Base-by-base conservation (phyloP, 92 coral and sea anemone genomes). In the Montipora capitata region DNA sequence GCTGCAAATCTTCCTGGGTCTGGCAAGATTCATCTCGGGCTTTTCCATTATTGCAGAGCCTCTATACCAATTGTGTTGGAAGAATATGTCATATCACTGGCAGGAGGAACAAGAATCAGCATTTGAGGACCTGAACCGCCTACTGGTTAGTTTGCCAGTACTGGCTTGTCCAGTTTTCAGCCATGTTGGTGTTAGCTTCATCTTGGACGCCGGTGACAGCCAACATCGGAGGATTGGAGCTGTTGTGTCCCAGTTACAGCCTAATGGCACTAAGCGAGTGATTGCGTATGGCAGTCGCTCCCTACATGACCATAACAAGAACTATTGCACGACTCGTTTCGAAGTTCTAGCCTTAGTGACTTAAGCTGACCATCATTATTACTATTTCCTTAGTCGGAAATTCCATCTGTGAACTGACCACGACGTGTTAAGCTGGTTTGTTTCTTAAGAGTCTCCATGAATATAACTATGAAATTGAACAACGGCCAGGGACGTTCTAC, bases 81-180 rank as follows among this genome's bases (percentile, higher is more conserved):
- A 91, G 67, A 42, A 45, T 63, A 72, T 48, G n/a, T 84, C 87
- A 10, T 91, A 85, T 44, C 1, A 11, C 10, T 86, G 91, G 91
- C 63, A 74, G 6, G 20, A 71, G 54, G 78, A 76, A 64, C 88
- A 91, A 77, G 65, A 56, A 42, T 20, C 69, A 7, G 83, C 84
- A 40, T 85, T 91, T 38, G 61, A 68, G 45, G 86, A 81, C 18
- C 85, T 81, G 62, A 81, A 86, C 40, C 12, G 42, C 3, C 67
- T 63, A 10, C 45, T 81, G 65, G 85, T 76, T 42, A 87, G 74
- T 20, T 88, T 89, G 9, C 94, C 91, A 43, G 89, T 85, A 27
- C 88, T 89, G 45, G 91, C 96, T 8, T 89, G 89, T 42, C 87
- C 96, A 17, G 80, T 74, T 52, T 89, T 93, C 40, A 78, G 91